phyloP scores from a whole-genome alignment of 2,113 vertebrate genomes.

The Natator depressus region DNA sequence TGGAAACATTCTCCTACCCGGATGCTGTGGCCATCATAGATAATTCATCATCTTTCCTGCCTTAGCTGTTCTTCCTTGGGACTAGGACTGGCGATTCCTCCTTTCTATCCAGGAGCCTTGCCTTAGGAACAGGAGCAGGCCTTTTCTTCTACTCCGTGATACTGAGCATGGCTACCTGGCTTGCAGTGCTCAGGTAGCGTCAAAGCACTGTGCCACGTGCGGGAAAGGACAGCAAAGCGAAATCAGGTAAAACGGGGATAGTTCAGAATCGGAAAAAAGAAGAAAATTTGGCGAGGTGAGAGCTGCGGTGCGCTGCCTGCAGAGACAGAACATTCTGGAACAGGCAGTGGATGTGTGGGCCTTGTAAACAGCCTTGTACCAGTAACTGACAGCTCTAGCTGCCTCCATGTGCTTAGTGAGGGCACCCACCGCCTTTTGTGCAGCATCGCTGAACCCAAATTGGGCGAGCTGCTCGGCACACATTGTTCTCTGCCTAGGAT shows the following conservation, averaged over 20 bases:
- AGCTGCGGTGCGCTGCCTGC: background rate
- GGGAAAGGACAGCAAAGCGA: background rate
- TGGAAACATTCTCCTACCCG: background rate
- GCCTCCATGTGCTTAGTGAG: background rate
- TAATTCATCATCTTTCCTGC: background rate
- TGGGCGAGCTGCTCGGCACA: background rate
- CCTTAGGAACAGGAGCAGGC: background rate
- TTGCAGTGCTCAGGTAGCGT: background rate
- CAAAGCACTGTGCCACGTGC: background rate
- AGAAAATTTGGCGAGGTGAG: background rate
- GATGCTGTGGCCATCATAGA: background rate
- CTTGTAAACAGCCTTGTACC: background rate
- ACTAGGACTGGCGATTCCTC: background rate
- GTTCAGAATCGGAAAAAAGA: background rate
- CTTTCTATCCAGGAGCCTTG: background rate
- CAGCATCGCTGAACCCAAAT: background rate
- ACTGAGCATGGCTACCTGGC: background rate
- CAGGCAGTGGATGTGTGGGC: background rate
- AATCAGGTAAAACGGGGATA: background rate
- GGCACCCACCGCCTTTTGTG: background rate
- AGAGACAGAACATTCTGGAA: background rate
- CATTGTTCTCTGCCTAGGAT: accelerated
- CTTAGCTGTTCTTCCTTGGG: background rate
- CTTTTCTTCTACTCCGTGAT: background rate
- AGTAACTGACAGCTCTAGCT: background rate